Evolutionary conservation across 1,140 invertebrate genomes (phyloP).

Genomic region (Trissolcus basalis): DNA sequence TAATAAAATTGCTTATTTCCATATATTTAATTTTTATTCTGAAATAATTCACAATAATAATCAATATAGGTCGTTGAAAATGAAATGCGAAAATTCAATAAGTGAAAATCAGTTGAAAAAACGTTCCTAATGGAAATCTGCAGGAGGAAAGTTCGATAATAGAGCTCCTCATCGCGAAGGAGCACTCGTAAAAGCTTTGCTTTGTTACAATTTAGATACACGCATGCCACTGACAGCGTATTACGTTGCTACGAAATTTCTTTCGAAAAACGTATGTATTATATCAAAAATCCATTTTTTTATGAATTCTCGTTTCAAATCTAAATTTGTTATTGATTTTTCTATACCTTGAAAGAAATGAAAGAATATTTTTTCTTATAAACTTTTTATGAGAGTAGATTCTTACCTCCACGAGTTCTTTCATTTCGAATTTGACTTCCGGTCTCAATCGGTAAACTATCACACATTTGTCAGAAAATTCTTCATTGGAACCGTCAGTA

Average conservation of each 20-base stretch:
- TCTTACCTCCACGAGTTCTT: conserved; percentile 75
- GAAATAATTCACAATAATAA: too few species aligned
- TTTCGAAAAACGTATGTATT: conserved; percentile 8
- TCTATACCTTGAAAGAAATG: too few species aligned
- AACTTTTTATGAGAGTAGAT: not conserved
- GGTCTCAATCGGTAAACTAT: conserved; percentile 76
- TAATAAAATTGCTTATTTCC: too few species aligned
- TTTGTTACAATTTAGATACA: conserved; percentile 47
- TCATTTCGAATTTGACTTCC: conserved; percentile 74
- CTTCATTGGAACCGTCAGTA: conserved; percentile 73
- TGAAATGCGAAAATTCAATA: conserved; percentile 15
- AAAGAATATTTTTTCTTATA: too few species aligned
- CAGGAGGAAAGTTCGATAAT: conserved; percentile 31
- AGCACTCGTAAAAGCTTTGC: conserved; percentile 35
- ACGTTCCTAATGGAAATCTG: conserved; percentile 36
- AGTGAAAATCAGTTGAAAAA: conserved; percentile 29
- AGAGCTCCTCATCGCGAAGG: conserved; percentile 16
- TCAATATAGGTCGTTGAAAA: conserved; percentile 16
- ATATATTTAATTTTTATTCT: too few species aligned
- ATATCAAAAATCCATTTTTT: conserved; percentile 15
- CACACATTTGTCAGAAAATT: conserved; percentile 76
- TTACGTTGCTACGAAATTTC: conserved; percentile 13
- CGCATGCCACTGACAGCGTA: conserved; percentile 26
- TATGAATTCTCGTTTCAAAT: too few species aligned
- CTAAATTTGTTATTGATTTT: too few species aligned